Evolutionary conservation across 2,113 vertebrate species (phyloP).

Genomic region (Actenoides hombroni): DNA sequence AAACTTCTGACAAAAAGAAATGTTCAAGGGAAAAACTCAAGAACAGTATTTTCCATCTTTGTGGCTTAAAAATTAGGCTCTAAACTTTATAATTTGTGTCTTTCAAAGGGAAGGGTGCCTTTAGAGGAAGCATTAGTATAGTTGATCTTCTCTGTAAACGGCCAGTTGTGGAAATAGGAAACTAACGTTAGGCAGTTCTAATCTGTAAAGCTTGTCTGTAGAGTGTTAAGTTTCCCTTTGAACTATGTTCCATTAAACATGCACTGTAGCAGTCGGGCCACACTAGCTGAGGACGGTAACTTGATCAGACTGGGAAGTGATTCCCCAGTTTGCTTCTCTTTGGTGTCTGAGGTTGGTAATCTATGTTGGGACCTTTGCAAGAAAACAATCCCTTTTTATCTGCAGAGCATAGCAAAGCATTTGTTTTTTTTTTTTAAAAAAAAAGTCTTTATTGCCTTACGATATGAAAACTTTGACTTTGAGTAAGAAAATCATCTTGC

Average conservation of each 20-base stretch:
- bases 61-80: neutral
- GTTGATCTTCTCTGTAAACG: neutral
- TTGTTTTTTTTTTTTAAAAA: neutral
- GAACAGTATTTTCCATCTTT: neutral
- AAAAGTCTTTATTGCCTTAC: neutral
- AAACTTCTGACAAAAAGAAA: neutral
- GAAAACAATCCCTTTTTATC: neutral
- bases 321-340: neutral
- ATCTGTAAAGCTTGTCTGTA: neutral
- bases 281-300: neutral
- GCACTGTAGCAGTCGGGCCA: neutral
- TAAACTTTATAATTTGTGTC: neutral
- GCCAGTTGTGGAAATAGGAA: neutral
- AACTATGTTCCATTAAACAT: neutral
- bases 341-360: neutral
- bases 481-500: neutral
- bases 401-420: neutral
- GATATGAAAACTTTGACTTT: neutral
- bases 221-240: neutral
- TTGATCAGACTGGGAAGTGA: neutral
- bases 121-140: neutral
- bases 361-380: neutral
- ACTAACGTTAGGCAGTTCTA: neutral
- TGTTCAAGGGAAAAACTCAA: neutral
- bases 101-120: conserved; percentile 4